Evolutionary conservation across 2,888 invertebrate genomes (phyloP), one percentile per base, ranked within the genome.

Genomic region (Alcis repandata): DNA sequence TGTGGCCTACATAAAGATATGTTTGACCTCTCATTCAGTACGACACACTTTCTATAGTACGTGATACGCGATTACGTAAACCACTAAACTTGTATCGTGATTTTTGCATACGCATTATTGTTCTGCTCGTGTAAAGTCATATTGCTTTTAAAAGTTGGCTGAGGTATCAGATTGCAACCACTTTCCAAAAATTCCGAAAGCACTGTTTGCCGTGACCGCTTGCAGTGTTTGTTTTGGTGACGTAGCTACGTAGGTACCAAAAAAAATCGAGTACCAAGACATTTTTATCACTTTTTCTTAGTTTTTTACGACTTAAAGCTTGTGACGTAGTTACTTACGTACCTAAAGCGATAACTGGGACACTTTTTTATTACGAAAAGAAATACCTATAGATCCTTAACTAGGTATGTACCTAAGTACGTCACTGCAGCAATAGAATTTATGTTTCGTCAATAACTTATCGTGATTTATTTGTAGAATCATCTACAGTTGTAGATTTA

Each of bases 31-130:
- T 76, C 67, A 59, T 62, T 46, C 46, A 45, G 60, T 63, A 57
- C 67, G 75, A 65, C 79, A 73, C 72, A 74, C 80, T 78, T 80
- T 79, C 76, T 65, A 72, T 61, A 68, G 63, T 59, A 53, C 56
- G 36, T 52, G 33, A 49, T 59, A 53, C 56, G 36, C 51, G 33
- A 49, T 79, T 79, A 72, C 69, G 63, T 74, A 76, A 79, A 68
- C 27, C 41, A 61, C 67, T 53, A 27, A 38, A 41, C 53, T 40
- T 53, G 40, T 68, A 69, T 62, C 62, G 69, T 59, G 61, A 73
- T 70, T 75, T 22, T 67, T 79, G 70, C 72, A 69, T 68, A 59
- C 71, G 65, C 73, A 68, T 70, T 73, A 60, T 68, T 51, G 69
- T 70, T 69, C 58, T 59, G 43, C 48, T n/a, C 36, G 36, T 19